Evolutionary conservation across 2,797 vertebrate genomes (phyloP).

Genomic region (Neosalanx taihuensis): DNA sequence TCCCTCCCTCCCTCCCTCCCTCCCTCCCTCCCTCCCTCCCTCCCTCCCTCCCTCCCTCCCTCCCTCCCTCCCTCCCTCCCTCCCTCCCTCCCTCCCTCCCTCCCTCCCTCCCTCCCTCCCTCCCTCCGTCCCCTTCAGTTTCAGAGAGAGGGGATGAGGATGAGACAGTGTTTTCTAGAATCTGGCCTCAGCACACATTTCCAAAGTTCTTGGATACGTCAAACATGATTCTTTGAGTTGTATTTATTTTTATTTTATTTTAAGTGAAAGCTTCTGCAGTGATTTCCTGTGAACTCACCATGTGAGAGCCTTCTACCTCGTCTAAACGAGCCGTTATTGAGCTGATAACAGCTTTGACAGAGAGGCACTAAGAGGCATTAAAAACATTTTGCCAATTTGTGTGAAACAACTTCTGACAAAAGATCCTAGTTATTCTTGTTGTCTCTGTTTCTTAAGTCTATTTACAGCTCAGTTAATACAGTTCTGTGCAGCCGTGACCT

Average conservation of each 20-base stretch:
- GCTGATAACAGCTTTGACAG: slow-evolving; percentile 51
- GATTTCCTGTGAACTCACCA: slow-evolving; percentile 3
- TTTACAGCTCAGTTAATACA: slow-evolving; percentile 70
- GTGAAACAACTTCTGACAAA: slow-evolving; percentile 65
- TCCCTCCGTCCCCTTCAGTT: not conserved
- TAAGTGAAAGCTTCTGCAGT: not conserved
- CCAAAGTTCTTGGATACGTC: no score
- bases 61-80: not conserved
- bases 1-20: not conserved
- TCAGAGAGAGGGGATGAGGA: no score
- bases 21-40: not conserved
- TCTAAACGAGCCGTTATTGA: slow-evolving; percentile 60
- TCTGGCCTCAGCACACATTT: no score
- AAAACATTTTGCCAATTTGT: slow-evolving; percentile 57
- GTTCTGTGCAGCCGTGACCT: slow-evolving; percentile 73
- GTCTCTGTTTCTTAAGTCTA: slow-evolving; percentile 58
- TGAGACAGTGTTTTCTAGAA: no score
- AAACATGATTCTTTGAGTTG: no score
- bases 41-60: not conserved
- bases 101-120: not conserved
- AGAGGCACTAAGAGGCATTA: slow-evolving; percentile 49
- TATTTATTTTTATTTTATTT: no score
- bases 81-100: not conserved
- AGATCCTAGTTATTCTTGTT: slow-evolving; percentile 46
- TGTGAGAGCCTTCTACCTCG: slow-evolving; percentile 8